These are phyloP conservation scores for Yponomeuta malinellus DNA, from an alignment of 2,888 invertebrate species.

Conservation along the genomic window DNA sequence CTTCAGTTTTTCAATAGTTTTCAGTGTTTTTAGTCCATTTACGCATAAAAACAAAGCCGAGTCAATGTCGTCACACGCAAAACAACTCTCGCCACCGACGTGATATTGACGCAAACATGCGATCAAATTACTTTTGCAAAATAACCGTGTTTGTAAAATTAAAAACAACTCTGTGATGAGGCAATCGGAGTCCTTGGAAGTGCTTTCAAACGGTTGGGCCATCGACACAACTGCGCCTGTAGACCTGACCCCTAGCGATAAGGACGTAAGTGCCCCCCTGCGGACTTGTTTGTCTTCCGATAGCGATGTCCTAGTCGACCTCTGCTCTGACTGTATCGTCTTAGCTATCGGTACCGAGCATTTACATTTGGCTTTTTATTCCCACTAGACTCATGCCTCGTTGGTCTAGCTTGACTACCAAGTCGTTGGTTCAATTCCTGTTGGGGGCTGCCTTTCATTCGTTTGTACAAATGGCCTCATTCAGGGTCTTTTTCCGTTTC, in stretches of 20 bases:
- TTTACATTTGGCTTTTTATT: neutral
- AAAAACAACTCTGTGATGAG: conserved; percentile 37
- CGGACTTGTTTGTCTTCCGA: conserved; percentile 57
- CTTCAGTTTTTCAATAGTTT: neutral
- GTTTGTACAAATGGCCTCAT: too few relatives aligned
- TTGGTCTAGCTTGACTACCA: too few relatives aligned
- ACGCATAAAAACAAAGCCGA: neutral
- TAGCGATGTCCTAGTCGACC: conserved; percentile 40
- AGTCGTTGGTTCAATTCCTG: too few relatives aligned
- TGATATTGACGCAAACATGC: neutral
- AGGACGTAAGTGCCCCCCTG: conserved; percentile 69
- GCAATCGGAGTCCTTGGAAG: conserved; percentile 35
- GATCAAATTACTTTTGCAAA: neutral
- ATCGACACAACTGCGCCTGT: conserved; percentile 61
- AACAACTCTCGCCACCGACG: neutral
- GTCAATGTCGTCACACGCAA: neutral
- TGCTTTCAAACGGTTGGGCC: conserved; percentile 64
- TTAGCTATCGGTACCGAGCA: conserved; percentile 20
- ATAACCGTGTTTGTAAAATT: conserved; percentile 11
- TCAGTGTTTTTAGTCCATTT: neutral
- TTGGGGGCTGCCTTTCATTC: too few relatives aligned
- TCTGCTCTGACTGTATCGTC: conserved; percentile 41
- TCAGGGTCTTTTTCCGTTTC: too few relatives aligned
- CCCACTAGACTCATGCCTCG: too few relatives aligned
- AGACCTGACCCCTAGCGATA: conserved; percentile 60